Percentiles rank a stretch among this genome's conserved stretches.
phyloP scores from a whole-genome alignment of 1,140 invertebrate genomes.

The Brevipalpus yothersi region DNA sequence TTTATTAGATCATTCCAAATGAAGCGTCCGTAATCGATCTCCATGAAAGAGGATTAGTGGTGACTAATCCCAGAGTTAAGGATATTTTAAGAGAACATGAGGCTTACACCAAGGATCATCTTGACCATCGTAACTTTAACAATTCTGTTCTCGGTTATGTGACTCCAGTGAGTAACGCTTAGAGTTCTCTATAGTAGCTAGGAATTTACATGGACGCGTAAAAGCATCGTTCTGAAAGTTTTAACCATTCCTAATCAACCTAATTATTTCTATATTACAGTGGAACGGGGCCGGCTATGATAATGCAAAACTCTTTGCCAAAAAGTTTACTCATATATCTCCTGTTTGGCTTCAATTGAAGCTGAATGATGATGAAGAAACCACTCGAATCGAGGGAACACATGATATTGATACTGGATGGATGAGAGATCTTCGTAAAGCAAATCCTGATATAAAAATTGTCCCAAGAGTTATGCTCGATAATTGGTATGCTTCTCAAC shows the following conservation, averaged over 20 bases:
- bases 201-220: too few species aligned
- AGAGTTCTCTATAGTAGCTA: background rate
- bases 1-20: background rate
- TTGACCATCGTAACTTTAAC: constrained; percentile 7
- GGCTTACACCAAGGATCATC: constrained; percentile 26
- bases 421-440: constrained; percentile 38
- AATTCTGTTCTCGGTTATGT: constrained; percentile 58
- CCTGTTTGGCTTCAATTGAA: constrained; percentile 80
- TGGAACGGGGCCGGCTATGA: constrained; percentile 90
- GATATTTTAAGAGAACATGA: constrained; percentile 49
- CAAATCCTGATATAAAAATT: constrained; percentile 17
- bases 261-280: constrained; percentile 27
- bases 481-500: constrained; percentile 32
- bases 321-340: constrained; percentile 69
- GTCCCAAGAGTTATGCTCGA: constrained; percentile 64
- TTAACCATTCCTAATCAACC: background rate
- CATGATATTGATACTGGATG: constrained; percentile 51
- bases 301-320: constrained; percentile 61
- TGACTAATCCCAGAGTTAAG: constrained; percentile 30
- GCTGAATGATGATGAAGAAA: constrained; percentile 23
- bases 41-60: constrained; percentile 24
- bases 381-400: constrained; percentile 22
- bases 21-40: background rate
- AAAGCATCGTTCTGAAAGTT: background rate
- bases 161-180: constrained; percentile 43